Evolutionary conservation across 2,797 vertebrate species (phyloP), one percentile per base, ranked within the genome.

Genomic region (Micropoecilia bifurca): DNA sequence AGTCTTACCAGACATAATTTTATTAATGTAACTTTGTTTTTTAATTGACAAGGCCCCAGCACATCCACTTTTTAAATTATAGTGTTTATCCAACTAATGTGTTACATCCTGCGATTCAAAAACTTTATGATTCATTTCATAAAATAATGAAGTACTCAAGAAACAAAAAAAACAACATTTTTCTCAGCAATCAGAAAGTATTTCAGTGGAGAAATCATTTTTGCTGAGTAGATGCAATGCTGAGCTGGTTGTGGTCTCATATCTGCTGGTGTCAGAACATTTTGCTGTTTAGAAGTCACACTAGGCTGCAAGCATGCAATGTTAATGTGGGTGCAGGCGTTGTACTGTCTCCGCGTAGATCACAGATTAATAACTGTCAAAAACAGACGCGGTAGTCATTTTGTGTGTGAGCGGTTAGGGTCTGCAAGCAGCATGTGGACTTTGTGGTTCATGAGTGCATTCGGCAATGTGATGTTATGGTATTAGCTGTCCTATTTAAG

Each of bases 401-500:
- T 1, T 50, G 12, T 0, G 7, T 36, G 28, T 25, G 8, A 81
- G 87, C 36, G 84, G 86, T 91, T 87, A 75, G 18, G 33, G 73
- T 55, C 73, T 85, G 83, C 76, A 61, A 30, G 57, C 18, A 36
- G 18, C 46, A n/a, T 77, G 48, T 0, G 71, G 77, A 75, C 78
- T 81, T 83, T 90, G 92, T 78, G 91, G 92, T 92, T 87, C 4
- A 76, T 47, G 41, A 79, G 12, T 69, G 55, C 28, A n/a, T 75
- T 39, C 2, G 66, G 68, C 43, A 75, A 63, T 47, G 63, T 84
- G 28, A 45, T 48, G 36, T 74, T 18, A 16, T 33, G 61, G 68
- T 83, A 78, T 77, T 69, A 81, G 53, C 45, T 46, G 80, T 33
- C 28, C 45, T 71, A 76, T 10, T n/a, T n/a, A 3, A 18, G 33